phyloP scores from a whole-genome alignment of 1,140 invertebrate species.

The Venturia canescens region DNA sequence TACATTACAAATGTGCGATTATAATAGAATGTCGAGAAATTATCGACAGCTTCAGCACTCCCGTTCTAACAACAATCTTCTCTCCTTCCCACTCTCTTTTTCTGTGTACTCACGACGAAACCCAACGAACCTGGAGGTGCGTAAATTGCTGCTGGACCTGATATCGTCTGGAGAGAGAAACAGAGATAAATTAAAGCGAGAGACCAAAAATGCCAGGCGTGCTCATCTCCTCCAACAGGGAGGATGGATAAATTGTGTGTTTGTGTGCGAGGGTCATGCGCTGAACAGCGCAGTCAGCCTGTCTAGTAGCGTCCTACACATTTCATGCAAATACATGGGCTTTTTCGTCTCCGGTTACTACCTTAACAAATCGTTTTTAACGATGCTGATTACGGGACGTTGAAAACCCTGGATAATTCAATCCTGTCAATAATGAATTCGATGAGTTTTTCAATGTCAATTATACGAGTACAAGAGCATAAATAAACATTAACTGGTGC shows the following conservation, averaged over 20 bases:
- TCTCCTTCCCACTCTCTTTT: not conserved
- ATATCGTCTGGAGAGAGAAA: not conserved
- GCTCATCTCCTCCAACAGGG: not conserved
- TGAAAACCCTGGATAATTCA: too few species aligned
- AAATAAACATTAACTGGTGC: too few species aligned
- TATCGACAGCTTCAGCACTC: not conserved
- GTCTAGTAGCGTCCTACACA: constrained; percentile 5
- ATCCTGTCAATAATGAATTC: too few species aligned
- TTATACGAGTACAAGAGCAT: too few species aligned
- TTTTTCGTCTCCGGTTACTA: too few species aligned
- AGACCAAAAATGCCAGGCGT: not conserved
- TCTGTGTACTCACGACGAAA: too few species aligned
- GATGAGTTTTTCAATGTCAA: too few species aligned
- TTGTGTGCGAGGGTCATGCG: not conserved
- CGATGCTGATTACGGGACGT: too few species aligned
- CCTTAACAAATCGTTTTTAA: too few species aligned
- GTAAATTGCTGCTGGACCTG: constrained; percentile 3
- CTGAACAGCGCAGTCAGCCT: not conserved
- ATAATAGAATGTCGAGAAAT: not conserved
- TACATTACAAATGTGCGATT: not conserved
- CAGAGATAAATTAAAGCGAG: not conserved
- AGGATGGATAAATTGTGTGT: not conserved
- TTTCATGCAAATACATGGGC: not conserved
- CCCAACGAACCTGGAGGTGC: not conserved
- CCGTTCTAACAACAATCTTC: not conserved